Evolutionary conservation across 1,140 invertebrate genomes (phyloP).

Genomic region (Drosophila lacteicornis): DNA sequence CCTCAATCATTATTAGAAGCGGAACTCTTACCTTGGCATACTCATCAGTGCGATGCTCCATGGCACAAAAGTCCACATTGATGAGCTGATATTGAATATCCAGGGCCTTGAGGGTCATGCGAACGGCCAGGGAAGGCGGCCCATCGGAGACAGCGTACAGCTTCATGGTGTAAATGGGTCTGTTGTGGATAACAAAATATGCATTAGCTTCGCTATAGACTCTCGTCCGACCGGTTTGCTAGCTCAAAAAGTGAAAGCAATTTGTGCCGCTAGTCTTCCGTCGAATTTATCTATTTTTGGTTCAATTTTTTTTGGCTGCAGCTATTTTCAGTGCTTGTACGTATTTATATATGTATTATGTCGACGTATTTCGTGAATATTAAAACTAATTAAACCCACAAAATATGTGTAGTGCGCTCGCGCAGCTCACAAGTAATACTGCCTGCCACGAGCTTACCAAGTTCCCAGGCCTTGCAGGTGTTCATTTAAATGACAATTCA

Average conservation of each 20-base stretch:
- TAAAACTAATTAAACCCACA: constrained; percentile 29
- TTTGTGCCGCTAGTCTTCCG: constrained; percentile 4
- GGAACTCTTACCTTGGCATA: constrained; percentile 87
- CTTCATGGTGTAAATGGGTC: constrained; percentile 86
- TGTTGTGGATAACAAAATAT: constrained; percentile 36
- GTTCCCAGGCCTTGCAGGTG: constrained; percentile 20
- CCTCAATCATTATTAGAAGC: constrained; percentile 16
- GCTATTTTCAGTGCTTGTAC: constrained; percentile 29
- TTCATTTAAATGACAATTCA: constrained; percentile 40
- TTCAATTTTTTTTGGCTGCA: constrained; percentile 13
- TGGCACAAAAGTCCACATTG: constrained; percentile 88
- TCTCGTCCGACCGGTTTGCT: constrained; percentile 62
- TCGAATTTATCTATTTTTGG: constrained; percentile 53
- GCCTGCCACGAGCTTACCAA: constrained; percentile 20
- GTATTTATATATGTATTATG: not conserved
- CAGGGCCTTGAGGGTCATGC: constrained; percentile 88
- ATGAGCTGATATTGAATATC: constrained; percentile 88
- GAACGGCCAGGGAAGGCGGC: constrained; percentile 90
- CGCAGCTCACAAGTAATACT: constrained; percentile 53
- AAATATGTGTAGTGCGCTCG: constrained; percentile 30
- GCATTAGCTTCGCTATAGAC: constrained; percentile 28
- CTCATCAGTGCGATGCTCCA: constrained; percentile 90
- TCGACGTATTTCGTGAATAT: constrained; percentile 4
- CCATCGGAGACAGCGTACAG: constrained; percentile 90
- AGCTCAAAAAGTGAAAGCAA: constrained; percentile 65